Evolutionary conservation across 2,888 invertebrate species (phyloP).

Genomic region (Arenicola marina): DNA sequence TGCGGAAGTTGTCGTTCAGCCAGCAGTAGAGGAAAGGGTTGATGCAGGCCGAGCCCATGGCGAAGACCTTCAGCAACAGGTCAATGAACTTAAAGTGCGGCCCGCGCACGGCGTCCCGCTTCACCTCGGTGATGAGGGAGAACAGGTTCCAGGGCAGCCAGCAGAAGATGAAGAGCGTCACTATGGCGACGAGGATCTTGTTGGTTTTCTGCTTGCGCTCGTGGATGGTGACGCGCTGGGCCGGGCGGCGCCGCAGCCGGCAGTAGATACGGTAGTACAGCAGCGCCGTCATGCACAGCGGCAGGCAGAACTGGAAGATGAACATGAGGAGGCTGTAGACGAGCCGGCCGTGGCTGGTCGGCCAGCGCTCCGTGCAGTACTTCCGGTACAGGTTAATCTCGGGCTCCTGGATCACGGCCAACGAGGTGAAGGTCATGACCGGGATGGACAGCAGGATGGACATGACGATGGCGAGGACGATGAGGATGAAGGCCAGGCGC

Average conservation of each 20-base stretch:
- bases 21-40: slow-evolving; percentile 60
- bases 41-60: slow-evolving; percentile 58
- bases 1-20: slow-evolving; percentile 58
- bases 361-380: slow-evolving; percentile 54
- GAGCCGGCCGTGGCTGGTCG: slow-evolving; percentile 28
- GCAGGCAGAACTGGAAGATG: slow-evolving; percentile 35
- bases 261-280: slow-evolving; percentile 32
- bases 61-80: slow-evolving; percentile 52
- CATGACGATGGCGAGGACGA: slow-evolving; percentile 39
- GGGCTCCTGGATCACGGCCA: slow-evolving; percentile 39
- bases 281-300: slow-evolving; percentile 28
- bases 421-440: slow-evolving; percentile 46
- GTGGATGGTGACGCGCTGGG: not conserved
- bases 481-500: slow-evolving; percentile 40
- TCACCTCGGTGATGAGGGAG: slow-evolving; percentile 47
- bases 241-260: slow-evolving; percentile 6
- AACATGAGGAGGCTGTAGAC: slow-evolving; percentile 30
- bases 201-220: slow-evolving; percentile 47
- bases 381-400: slow-evolving; percentile 39
- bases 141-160: slow-evolving; percentile 58
- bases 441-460: slow-evolving; percentile 50
- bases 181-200: slow-evolving; percentile 54
- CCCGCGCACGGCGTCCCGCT: slow-evolving; percentile 38
- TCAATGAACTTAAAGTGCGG: slow-evolving; percentile 51
- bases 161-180: slow-evolving; percentile 53